phyloP scores from a whole-genome alignment of 2,113 vertebrate genomes.

The Mastomys coucha region DNA sequence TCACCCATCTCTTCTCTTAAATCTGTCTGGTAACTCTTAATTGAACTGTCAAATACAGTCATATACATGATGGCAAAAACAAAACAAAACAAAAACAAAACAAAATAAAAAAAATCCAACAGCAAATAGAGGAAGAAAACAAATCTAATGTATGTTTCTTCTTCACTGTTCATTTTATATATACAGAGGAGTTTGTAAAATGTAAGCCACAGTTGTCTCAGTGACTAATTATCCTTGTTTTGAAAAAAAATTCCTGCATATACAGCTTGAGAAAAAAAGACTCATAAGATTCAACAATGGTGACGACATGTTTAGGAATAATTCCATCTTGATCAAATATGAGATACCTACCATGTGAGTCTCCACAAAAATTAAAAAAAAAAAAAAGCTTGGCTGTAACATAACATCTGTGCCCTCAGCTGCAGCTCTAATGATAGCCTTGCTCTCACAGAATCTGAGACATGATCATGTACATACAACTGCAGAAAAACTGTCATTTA shows the following conservation, averaged over 20 bases:
- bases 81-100: too few relatives aligned
- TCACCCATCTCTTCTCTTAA: neutral
- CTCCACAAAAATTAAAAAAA: accelerated
- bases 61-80: neutral
- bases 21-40: neutral
- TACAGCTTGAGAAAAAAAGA: neutral
- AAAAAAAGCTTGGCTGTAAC: accelerated
- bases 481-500: neutral
- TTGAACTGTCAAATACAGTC: neutral
- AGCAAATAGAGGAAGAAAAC: neutral
- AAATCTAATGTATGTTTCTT: neutral
- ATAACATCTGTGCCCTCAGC: accelerated
- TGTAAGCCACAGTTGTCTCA: neutral
- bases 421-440: accelerated
- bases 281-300: neutral
- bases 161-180: too few relatives aligned
- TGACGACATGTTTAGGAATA: neutral
- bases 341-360: neutral
- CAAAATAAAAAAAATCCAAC: too few relatives aligned
- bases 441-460: neutral
- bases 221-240: neutral
- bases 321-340: neutral
- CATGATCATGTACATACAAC: neutral
- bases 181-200: too few relatives aligned
- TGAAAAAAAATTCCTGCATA: neutral